Evolutionary conservation across 2,888 invertebrate species (phyloP).

Genomic region (Acrobasis suavella): DNA sequence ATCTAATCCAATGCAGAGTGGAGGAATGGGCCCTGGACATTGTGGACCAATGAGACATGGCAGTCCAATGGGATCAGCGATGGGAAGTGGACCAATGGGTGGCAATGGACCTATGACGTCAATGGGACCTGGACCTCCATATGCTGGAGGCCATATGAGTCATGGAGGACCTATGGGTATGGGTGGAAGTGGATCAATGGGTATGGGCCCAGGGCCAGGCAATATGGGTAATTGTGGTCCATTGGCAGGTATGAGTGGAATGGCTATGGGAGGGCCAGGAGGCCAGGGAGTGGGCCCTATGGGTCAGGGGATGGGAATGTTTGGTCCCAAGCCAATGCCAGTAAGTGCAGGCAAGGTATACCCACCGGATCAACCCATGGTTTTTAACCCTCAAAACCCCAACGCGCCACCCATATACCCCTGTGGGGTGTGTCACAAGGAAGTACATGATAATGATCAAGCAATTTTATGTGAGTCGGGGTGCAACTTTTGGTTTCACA

Average conservation of each 20-base stretch:
- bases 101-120: constrained; percentile 76
- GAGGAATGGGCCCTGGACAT: constrained; percentile 77
- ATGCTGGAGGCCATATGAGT: constrained; percentile 76
- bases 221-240: constrained; percentile 78
- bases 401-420: constrained; percentile 99
- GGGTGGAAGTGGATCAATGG: constrained; percentile 74
- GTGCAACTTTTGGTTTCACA: constrained; percentile 99
- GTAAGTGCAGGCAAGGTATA: constrained; percentile 96
- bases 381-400: constrained; percentile 98
- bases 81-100: constrained; percentile 83
- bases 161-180: constrained; percentile 79
- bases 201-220: constrained; percentile 76
- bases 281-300: constrained; percentile 82
- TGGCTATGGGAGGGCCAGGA: constrained; percentile 79
- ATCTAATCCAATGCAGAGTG: constrained; percentile 76
- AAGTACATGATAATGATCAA: constrained; percentile 99
- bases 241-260: constrained; percentile 78
- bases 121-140: constrained; percentile 77
- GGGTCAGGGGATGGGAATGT: constrained; percentile 83
- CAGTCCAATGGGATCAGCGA: constrained; percentile 81
- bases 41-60: constrained; percentile 81
- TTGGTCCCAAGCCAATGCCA: constrained; percentile 94
- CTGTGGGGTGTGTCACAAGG: constrained; percentile 98
- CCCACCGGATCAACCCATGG: constrained; percentile 98
- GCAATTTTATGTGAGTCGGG: constrained; percentile 98